Base-by-base conservation (phyloP, 1,140 invertebrate genomes). In the Ephestia elutella region DNA sequence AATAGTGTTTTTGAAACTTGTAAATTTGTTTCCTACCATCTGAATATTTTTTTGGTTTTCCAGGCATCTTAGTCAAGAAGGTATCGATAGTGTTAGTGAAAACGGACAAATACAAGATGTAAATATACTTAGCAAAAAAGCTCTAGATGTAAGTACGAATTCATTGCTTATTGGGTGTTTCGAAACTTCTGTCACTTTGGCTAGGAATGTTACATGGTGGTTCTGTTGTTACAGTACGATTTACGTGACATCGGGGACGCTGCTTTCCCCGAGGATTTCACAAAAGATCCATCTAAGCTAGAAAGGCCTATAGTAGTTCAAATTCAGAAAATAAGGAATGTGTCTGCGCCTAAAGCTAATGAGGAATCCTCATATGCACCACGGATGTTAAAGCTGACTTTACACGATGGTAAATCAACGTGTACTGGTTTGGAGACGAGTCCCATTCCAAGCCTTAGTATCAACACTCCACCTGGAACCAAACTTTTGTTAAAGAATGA, bases 331-430 rank as follows among this genome's bases (percentile, higher is more conserved):
- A 90, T 97, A 49, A 90, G 95, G 13, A 97, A 97, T 90, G 92
- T 96, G 44, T 92, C 95, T 35, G 95, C 95, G 17, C 96, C 96
- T n/a, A 97, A 97, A 88, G 92, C 92, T 35, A 96, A 96, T 87
- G 95, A 97, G 78, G 95, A 96, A 67, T 96, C 95, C 13, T 92
- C 92, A 65, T 90, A 90, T 55, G 94, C 95, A 48, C 95, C 96
- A 0, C 90, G 95, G 10, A 93, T 97, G 90, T 87, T 97, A 53
- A 96, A 95, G 78, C 69, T 97, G 15, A 93, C 92, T 0, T 79
- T 98, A 54, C 96, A 94, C 17, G 96, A 98, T 90, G 96, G 96
- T 1, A 93, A 94, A 74, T 92, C 91, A 54, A 92, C 91, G 64
- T 93, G 93, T 71, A 93, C 94, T 81, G 96, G 93, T 2, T 85